These are phyloP conservation scores for Cenopis cana DNA, from an alignment of 2,888 invertebrate species.

Conservation along the genomic window DNA sequence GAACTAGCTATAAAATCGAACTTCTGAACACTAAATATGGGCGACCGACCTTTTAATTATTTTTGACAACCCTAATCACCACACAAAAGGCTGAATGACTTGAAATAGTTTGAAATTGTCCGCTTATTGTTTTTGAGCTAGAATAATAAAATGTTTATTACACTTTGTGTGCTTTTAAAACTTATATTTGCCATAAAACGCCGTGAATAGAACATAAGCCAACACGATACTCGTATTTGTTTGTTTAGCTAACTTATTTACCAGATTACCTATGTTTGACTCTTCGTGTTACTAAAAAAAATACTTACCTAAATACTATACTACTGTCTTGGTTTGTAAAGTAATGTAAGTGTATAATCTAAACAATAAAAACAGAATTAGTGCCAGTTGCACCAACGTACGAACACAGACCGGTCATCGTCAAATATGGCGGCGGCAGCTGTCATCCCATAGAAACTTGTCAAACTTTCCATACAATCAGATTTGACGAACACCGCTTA, in stretches of 20 bases:
- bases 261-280: not conserved
- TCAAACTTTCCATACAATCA: too few species aligned
- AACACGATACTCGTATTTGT: not conserved
- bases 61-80: slow-evolving; percentile 20
- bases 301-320: not conserved
- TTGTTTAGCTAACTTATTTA: slow-evolving; percentile 19
- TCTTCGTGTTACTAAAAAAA: not conserved
- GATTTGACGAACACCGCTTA: too few species aligned
- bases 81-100: slow-evolving; percentile 23
- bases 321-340: too few species aligned
- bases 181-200: slow-evolving; percentile 1
- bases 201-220: not conserved
- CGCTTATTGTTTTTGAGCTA: slow-evolving; percentile 38
- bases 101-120: slow-evolving; percentile 41
- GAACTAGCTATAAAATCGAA: too few species aligned
- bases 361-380: too few species aligned
- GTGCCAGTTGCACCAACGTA: too few species aligned
- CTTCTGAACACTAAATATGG: not conserved
- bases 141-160: slow-evolving; percentile 37
- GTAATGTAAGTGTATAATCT: too few species aligned
- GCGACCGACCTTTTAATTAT: not conserved
- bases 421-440: too few species aligned
- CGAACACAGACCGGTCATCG: too few species aligned
- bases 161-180: slow-evolving; percentile 33
- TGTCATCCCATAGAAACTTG: too few species aligned